Percentiles rank a stretch among this genome's conserved stretches.
Conservation (phyloP, 2,888 invertebrate genomes). For the Heterodera filipjevi region DNA sequence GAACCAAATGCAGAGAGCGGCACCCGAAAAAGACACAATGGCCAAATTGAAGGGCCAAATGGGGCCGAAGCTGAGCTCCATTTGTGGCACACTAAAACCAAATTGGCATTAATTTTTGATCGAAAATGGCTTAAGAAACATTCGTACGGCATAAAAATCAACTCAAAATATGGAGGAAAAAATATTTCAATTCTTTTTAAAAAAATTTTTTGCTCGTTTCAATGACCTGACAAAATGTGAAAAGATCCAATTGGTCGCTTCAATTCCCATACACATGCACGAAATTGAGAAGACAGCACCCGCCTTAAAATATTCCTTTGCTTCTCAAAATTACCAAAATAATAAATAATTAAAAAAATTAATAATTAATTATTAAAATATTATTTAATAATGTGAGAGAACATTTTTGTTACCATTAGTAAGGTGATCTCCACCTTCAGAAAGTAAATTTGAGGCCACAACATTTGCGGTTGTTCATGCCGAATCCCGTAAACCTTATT, state of each 20-base stretch:
- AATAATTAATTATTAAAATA: neutral
- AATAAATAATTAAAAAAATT: too few relatives aligned
- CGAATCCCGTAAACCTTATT: constrained; percentile 51
- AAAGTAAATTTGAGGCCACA: constrained; percentile 58
- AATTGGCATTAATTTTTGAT: neutral
- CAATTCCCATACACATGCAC: constrained; percentile 60
- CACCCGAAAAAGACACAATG: constrained; percentile 59
- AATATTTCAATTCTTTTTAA: neutral
- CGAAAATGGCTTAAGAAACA: too few relatives aligned
- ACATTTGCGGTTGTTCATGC: constrained; percentile 48
- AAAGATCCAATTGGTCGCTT: constrained; percentile 55
- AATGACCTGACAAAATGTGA: constrained; percentile 50
- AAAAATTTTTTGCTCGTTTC: neutral
- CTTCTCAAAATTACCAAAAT: neutral
- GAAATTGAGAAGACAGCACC: constrained; percentile 55
- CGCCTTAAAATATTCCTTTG: constrained; percentile 10
- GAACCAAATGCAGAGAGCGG: constrained; percentile 63
- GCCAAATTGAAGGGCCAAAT: constrained; percentile 64
- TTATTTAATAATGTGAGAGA: neutral
- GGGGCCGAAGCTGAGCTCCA: constrained; percentile 61
- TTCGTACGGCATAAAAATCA: constrained; percentile 18
- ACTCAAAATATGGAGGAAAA: constrained; percentile 19
- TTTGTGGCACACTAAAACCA: constrained; percentile 47
- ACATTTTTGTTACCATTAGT: constrained; percentile 39
- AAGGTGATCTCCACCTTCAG: constrained; percentile 53